Conservation (phyloP, 2,113 vertebrate genomes). For the Gavialis gangeticus region DNA sequence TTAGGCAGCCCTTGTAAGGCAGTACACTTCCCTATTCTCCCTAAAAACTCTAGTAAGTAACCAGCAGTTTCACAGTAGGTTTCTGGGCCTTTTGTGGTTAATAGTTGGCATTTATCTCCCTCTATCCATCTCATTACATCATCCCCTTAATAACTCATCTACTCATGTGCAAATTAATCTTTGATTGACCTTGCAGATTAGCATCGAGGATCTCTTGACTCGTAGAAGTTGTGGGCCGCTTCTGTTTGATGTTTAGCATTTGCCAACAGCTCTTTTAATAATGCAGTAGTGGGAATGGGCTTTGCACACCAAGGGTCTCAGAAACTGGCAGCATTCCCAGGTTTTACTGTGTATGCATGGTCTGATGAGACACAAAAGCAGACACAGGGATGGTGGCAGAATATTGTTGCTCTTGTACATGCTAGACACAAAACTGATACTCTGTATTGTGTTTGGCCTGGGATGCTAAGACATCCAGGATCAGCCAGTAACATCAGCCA, state of each 20-base stretch:
- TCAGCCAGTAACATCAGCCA: background rate
- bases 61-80: background rate
- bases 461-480: fast-evolving
- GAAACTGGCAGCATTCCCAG: background rate
- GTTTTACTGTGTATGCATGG: fast-evolving
- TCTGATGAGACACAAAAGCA: background rate
- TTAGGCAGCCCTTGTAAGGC: conserved; percentile 13
- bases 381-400: background rate
- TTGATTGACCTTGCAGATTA: background rate
- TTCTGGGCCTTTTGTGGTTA: background rate
- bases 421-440: background rate
- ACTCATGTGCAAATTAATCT: background rate
- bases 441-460: background rate
- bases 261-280: background rate
- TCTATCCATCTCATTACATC: background rate
- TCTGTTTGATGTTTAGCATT: background rate
- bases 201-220: background rate
- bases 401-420: background rate
- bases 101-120: background rate
- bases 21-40: background rate
- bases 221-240: background rate
- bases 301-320: fast-evolving
- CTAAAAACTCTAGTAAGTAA: background rate
- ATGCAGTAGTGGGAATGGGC: fast-evolving
- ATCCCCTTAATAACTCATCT: background rate